Evolutionary conservation across 2,113 vertebrate genomes (phyloP), one percentile per base, ranked within the genome.

Genomic region (Xyrauchen texanus): DNA sequence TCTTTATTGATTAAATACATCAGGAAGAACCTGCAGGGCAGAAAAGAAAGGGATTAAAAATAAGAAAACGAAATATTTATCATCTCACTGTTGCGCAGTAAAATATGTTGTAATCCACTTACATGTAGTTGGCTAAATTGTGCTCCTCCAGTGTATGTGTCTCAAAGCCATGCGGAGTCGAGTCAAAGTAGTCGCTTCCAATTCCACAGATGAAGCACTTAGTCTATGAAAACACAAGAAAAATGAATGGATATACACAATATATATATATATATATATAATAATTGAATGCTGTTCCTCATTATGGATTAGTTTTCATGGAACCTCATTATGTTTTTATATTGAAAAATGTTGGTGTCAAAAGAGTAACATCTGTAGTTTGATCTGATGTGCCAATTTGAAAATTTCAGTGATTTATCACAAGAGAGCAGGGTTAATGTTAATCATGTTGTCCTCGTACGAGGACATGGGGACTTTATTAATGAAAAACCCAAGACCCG

Each of bases 1-100:
- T 98, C 96, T 85, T 98, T 98, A 79, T 98, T 98, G 79, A 98
- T 98, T 69, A 98, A 92, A 85, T 98, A 97, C 96, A 98, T 98
- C 83, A 97, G 84, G 93, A 97, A 98, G 90, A 98, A 98, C 96
- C 96, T 98, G 84, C 78, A 53, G 4, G 9, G 21, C 4, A 73
- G 53, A 53, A 75, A 52, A 74, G 4, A 62, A 4, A 65, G 34
- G 0, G 6, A 42, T 68, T 21, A 5, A 60, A 21, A 4, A 52
- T 62, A 21, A 57, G 51, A 13, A 74, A 13, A 67, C 1, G 1
- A 34, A 34, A 49, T 34, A 62, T 42, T 15, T 3, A 5, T 51
- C 6, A 58, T 46, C 0, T 15, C 9, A 34, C 1, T 8, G 6
- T 15, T 57, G 16, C 49, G 8, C 15, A 72, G 3, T 49, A 13